These are phyloP conservation scores for Hystrix cristata DNA, from an alignment of 2,113 vertebrate genomes.

Conservation along the genomic window DNA sequence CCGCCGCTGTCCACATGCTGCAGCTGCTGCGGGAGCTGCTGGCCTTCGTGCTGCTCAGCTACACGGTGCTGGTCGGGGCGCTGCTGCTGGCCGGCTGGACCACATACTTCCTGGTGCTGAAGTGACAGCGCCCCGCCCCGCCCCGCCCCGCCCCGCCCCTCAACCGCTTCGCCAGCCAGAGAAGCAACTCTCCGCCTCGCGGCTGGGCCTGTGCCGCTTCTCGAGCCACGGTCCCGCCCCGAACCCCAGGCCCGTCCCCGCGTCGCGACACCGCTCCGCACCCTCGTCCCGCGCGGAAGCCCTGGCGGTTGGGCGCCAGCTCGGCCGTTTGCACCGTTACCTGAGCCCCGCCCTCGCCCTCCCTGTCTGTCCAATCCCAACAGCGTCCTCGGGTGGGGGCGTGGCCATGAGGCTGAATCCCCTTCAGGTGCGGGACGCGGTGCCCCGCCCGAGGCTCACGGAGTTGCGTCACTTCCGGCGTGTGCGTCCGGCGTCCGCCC, in stretches of 20 bases:
- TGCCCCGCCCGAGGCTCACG: rapidly evolving
- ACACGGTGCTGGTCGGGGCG: conserved; percentile 96
- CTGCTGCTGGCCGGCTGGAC: conserved; percentile 97
- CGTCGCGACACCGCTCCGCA: neutral
- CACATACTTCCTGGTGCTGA: conserved; percentile 96
- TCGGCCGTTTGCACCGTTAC: conserved; percentile 53
- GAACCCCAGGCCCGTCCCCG: rapidly evolving
- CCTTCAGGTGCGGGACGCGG: rapidly evolving
- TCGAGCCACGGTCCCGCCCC: neutral
- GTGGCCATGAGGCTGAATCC: neutral
- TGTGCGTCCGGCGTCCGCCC: neutral
- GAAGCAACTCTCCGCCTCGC: neutral
- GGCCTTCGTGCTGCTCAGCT: conserved; percentile 96
- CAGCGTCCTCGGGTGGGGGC: neutral
- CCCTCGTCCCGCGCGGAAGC: neutral
- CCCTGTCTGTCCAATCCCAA: conserved; percentile 60
- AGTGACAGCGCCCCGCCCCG: conserved; percentile 84
- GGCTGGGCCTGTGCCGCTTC: rapidly evolving
- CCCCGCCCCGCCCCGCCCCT: neutral
- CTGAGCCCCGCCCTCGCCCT: neutral
- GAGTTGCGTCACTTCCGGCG: conserved; percentile 72
- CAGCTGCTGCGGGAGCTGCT: conserved; percentile 95
- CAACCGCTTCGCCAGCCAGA: neutral
- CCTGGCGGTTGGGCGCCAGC: neutral
- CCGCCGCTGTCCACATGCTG: conserved; percentile 93